Evolutionary conservation across 2,113 vertebrate genomes (phyloP).

Genomic region (Origma solitaria): DNA sequence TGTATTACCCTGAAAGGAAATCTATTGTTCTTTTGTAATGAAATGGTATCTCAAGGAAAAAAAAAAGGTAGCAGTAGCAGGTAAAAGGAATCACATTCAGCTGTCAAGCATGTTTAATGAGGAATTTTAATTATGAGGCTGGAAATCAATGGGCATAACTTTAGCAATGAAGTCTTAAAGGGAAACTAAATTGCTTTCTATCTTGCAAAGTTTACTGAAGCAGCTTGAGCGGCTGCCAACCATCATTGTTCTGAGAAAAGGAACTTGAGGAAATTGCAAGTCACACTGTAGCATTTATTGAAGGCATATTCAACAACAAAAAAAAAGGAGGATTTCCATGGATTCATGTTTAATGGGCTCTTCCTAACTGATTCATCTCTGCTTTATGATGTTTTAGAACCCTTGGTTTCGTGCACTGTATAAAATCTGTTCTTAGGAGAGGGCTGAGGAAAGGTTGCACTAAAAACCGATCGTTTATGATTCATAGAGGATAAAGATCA

Average conservation of each 20-base stretch:
- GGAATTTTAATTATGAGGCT: slow-evolving; percentile 68
- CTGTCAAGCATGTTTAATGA: slow-evolving; percentile 67
- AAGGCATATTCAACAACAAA: slow-evolving; percentile 67
- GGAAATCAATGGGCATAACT: slow-evolving; percentile 65
- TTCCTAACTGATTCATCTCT: slow-evolving; percentile 73
- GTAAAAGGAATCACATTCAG: slow-evolving; percentile 67
- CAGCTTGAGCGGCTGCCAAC: slow-evolving; percentile 64
- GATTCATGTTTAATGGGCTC: slow-evolving; percentile 73
- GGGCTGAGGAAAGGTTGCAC: background rate
- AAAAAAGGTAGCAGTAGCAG: slow-evolving; percentile 59
- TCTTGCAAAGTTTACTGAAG: slow-evolving; percentile 60
- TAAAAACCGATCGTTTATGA: background rate
- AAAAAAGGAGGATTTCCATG: slow-evolving; percentile 72
- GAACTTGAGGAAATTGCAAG: slow-evolving; percentile 68
- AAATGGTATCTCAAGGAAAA: slow-evolving; percentile 45
- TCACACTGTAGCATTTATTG: slow-evolving; percentile 68
- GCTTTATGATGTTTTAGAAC: slow-evolving; percentile 35
- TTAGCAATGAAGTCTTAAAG: slow-evolving; percentile 51
- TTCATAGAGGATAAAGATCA: background rate
- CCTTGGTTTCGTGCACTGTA: slow-evolving; percentile 29
- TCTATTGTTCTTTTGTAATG: slow-evolving; percentile 73
- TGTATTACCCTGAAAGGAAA: slow-evolving; percentile 68
- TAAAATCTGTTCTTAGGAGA: slow-evolving; percentile 46
- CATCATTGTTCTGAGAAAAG: slow-evolving; percentile 69
- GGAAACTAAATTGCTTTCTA: slow-evolving; percentile 54